Conservation (phyloP, 30 jellyfish, hydroid and myxozoan genomes). For the Haliclystus octoradiatus region DNA sequence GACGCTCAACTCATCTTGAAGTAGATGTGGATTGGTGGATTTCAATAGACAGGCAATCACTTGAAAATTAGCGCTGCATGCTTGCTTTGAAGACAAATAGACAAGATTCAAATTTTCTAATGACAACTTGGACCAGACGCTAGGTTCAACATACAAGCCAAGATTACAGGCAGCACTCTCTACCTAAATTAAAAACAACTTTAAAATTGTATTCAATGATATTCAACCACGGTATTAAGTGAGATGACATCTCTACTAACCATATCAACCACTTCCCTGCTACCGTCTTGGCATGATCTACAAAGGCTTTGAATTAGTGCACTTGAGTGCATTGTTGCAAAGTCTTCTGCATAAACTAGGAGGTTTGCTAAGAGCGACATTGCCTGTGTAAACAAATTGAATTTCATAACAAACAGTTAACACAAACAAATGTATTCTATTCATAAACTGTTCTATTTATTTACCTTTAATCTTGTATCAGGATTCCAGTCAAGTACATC, state of each 20-base stretch:
- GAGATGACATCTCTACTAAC: too few species aligned
- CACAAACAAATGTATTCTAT: neutral
- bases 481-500: slow-evolving; percentile 80
- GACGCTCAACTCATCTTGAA: slow-evolving; percentile 51
- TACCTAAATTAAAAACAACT: neutral
- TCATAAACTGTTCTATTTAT: neutral
- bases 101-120: slow-evolving; percentile 43
- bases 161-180: neutral
- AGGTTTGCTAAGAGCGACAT: slow-evolving; percentile 52
- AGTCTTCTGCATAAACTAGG: slow-evolving; percentile 62
- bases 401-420: neutral
- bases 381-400: slow-evolving; percentile 24
- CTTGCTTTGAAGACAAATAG: slow-evolving; percentile 20
- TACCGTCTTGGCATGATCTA: slow-evolving; percentile 68
- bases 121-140: slow-evolving; percentile 47
- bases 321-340: slow-evolving; percentile 70
- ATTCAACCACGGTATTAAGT: too few species aligned
- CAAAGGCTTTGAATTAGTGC: slow-evolving; percentile 60
- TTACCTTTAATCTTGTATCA: slow-evolving; percentile 66
- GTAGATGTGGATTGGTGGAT: slow-evolving; percentile 37
- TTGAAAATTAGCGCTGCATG: slow-evolving; percentile 39
- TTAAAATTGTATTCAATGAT: neutral
- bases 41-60: slow-evolving; percentile 55
- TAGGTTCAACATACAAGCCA: slow-evolving; percentile 79
- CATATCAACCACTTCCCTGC: slow-evolving; percentile 32